These are phyloP conservation scores for Herpailurus yagouaroundi DNA, from an alignment of 2,113 vertebrate genomes.

Conservation along the genomic window DNA sequence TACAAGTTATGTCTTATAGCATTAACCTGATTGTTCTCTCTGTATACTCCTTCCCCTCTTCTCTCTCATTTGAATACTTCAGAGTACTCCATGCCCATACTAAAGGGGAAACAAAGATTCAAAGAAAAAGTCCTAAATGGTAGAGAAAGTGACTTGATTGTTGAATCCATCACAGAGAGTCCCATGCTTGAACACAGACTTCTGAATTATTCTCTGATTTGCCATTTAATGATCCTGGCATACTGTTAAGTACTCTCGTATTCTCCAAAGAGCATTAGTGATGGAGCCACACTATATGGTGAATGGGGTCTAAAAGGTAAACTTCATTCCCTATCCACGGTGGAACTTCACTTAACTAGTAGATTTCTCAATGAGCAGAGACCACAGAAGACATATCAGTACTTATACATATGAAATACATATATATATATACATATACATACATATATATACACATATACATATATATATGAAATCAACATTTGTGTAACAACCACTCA, in stretches of 20 bases:
- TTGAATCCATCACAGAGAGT: neutral
- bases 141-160: neutral
- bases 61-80: neutral
- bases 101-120: neutral
- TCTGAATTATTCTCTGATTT: neutral
- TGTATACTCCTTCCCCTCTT: neutral
- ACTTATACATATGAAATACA: neutral
- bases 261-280: neutral
- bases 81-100: neutral
- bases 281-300: neutral
- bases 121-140: neutral
- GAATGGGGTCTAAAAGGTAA: neutral
- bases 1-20: neutral
- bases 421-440: neutral
- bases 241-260: neutral
- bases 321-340: neutral
- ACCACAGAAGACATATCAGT: neutral
- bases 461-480: neutral
- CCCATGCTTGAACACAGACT: neutral
- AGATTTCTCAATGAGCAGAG: neutral
- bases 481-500: neutral
- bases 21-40: neutral
- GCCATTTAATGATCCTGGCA: neutral
- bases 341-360: neutral
- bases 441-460: neutral